Evolutionary conservation across 2,113 vertebrate species (phyloP).

Genomic region (Panthera uncia): DNA sequence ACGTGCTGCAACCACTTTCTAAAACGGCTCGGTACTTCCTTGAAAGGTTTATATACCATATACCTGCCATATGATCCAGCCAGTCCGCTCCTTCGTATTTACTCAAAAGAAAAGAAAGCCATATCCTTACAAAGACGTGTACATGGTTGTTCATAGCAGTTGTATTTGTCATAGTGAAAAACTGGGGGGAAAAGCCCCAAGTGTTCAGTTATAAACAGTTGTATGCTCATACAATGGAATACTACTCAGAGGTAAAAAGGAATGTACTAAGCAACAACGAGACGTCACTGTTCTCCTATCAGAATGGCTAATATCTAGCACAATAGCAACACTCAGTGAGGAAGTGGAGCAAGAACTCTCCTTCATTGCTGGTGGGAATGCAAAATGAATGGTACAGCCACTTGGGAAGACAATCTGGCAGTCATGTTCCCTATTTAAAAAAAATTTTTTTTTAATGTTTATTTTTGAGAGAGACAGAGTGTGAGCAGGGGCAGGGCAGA

Average conservation of each 20-base stretch:
- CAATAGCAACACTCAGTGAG: background rate
- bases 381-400: background rate
- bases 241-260: background rate
- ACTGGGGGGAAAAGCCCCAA: background rate
- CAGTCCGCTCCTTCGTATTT: background rate
- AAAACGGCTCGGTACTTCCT: background rate
- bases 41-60: background rate
- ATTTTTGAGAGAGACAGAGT: too few species aligned
- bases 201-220: background rate
- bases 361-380: background rate
- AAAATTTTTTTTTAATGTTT: too few species aligned
- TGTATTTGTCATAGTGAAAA: background rate
- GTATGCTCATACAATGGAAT: background rate
- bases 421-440: background rate
- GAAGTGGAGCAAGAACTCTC: background rate
- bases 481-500: too few species aligned
- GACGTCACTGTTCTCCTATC: background rate
- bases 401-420: background rate
- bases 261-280: background rate
- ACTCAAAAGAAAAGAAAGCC: background rate
- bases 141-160: background rate
- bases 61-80: background rate
- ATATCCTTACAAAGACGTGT: background rate
- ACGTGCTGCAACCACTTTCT: background rate
- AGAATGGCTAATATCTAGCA: background rate